These are phyloP conservation scores for Anser cygnoides DNA, from an alignment of 2,113 vertebrate genomes.

Conservation along the genomic window DNA sequence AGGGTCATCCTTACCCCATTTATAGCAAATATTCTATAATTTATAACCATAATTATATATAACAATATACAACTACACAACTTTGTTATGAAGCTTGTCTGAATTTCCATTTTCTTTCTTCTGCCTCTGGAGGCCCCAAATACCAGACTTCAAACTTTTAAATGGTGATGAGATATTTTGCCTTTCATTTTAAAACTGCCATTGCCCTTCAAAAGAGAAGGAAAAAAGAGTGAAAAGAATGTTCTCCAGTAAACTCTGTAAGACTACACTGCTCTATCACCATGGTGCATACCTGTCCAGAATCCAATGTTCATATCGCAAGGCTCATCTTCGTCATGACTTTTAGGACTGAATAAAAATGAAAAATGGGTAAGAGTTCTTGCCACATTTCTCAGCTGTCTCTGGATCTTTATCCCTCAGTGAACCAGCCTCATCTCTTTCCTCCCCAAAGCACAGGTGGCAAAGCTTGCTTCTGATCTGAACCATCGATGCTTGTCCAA, in stretches of 20 bases:
- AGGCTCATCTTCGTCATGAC: background rate
- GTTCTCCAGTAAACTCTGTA: background rate
- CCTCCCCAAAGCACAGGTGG: background rate
- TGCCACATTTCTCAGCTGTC: background rate
- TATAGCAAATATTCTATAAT: background rate
- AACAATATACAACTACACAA: background rate
- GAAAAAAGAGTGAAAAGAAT: accelerated
- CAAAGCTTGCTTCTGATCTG: background rate
- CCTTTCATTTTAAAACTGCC: background rate
- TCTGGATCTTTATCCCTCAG: background rate
- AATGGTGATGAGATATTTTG: background rate
- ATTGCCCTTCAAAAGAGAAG: background rate
- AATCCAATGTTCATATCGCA: background rate
- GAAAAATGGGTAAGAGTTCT: background rate
- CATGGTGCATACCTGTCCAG: background rate
- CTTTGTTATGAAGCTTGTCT: background rate
- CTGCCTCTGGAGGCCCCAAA: background rate
- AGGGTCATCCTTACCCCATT: background rate
- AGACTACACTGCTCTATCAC: background rate
- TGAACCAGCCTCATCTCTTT: background rate
- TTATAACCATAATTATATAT: background rate
- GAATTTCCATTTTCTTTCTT: background rate
- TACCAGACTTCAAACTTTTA: background rate
- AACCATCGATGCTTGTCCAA: background rate
- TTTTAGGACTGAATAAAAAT: background rate